Base-by-base conservation (phyloP, 2,797 vertebrate genomes). In the Poeciliopsis turneri region DNA sequence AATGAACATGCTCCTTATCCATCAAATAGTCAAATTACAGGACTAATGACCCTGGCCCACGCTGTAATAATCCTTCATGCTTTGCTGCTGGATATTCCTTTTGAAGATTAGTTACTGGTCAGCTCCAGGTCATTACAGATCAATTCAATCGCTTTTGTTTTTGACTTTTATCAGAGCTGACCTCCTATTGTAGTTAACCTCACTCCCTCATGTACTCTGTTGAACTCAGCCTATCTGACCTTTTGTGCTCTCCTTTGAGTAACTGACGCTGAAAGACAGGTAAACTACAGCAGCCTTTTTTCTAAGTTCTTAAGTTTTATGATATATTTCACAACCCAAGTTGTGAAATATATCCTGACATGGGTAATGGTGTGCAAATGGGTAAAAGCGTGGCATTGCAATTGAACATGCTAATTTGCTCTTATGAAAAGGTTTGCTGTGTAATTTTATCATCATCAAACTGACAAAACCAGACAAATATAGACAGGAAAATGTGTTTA, bases 1-100 rank as follows among this genome's bases (percentile, higher is more conserved):
- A 80, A 83, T 82, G 80, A 87, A 82, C 77, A 33, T 23, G 46
- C 81, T 86, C 46, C 80, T 71, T 78, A 91, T 91, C 88, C 85
- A 83, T 92, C 87, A 86, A 80, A 74, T 51, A 77, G 86, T 89
- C 84, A 84, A 77, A 90, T 91, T 91, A 85, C 87, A 84, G 55
- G 74, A 83, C 79, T 89, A 88, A 90, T 82, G 84, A 79, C 82
- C 83, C 81, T 25, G 51, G 76, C 79, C 83, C 79, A 41, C 47
- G 51, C 82, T 64, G 78, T 10, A 72, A 80, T 81, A 82, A 87
- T 87, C 45, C 61, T 69, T 85, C 70, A 51, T 76, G 82, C 83
- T 84, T 55, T 80, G 83, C 88, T 77, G 84, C 79, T 81, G 79
- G 71, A 75, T 82, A 78, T 83, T 84, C 36, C 83, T 78, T 88